phyloP scores from a whole-genome alignment of 2,113 vertebrate genomes.

The Peromyscus polionotus region DNA sequence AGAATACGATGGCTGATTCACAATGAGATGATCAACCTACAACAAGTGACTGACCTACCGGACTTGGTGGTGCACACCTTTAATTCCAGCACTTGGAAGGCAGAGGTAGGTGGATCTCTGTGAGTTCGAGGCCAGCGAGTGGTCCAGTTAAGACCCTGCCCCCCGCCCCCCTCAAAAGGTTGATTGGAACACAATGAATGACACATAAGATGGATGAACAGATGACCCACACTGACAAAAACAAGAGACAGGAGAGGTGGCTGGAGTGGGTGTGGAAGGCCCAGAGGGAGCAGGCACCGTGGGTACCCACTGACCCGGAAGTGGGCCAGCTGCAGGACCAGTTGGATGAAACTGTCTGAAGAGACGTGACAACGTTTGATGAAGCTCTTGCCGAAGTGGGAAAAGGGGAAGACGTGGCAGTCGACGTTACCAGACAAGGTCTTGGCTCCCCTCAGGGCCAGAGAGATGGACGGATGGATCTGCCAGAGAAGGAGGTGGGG shows the following conservation, averaged over 20 bases:
- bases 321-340: slow-evolving; percentile 85
- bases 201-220: background rate
- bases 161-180: background rate
- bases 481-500: background rate
- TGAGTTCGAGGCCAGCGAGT: background rate
- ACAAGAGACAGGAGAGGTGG: background rate
- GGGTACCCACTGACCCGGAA: slow-evolving; percentile 81
- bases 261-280: background rate
- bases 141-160: background rate
- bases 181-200: background rate
- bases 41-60: background rate
- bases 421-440: slow-evolving; percentile 80
- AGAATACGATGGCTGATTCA: background rate
- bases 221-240: background rate
- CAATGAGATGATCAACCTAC: background rate
- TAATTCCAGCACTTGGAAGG: background rate
- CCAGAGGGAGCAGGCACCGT: background rate
- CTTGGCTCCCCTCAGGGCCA: slow-evolving; percentile 81
- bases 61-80: background rate
- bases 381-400: slow-evolving; percentile 85
- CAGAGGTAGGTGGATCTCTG: background rate
- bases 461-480: slow-evolving; percentile 71
- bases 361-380: slow-evolving; percentile 84
- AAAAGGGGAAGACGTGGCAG: slow-evolving; percentile 85
- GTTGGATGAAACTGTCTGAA: slow-evolving; percentile 86